Evolutionary conservation across 1,140 invertebrate genomes (phyloP), one percentile per base, ranked within the genome.

Genomic region (Acyrthosiphon pisum): DNA sequence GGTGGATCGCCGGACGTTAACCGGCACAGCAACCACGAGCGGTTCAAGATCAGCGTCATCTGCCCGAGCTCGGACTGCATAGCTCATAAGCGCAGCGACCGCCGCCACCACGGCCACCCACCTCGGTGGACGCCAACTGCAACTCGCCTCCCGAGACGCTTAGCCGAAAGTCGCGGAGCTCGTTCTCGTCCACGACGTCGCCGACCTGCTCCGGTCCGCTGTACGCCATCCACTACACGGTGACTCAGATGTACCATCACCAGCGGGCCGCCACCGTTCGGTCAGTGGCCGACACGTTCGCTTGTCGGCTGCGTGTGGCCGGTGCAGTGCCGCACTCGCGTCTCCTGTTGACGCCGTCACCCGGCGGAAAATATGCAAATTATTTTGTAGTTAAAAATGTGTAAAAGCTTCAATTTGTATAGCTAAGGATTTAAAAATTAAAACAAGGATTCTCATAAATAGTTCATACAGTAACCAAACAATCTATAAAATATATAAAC

Each of bases 11-110:
- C 94, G 60, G 93, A 87, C 50, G 30, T 90, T 14, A 89, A 93
- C 60, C 93, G 94, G 37, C 93, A 93, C 26, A 95, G 96, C 96
- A 93, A 90, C 4, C 96, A 97, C 94, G 97, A 98, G 93, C 97
- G 97, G 94, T 97, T 98, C 93, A 97, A 97, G 94, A 98, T 98
- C 93, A 97, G 97, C 93, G 97, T 98, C 2, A 97, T 97, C 14
- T 98, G 97, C 95, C 97, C 97, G 30, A 97, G 97, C 89, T 97
- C 96, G 88, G 97, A 98, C 94, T 97, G 97, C 94, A 96, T n/a
- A n/a, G n/a, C n/a, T n/a, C n/a, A n/a, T 97, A 93, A 96, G 96
- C 94, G 94, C 95, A 23, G 84, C 83, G 83, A 56, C 81, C 94
- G 94, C 95, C 26, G 76, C 8, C 26, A 26, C 76, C 23, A n/a